Evolutionary conservation across 2,113 vertebrate species (phyloP), one percentile per base, ranked within the genome.

Genomic region (Mixornis gularis): DNA sequence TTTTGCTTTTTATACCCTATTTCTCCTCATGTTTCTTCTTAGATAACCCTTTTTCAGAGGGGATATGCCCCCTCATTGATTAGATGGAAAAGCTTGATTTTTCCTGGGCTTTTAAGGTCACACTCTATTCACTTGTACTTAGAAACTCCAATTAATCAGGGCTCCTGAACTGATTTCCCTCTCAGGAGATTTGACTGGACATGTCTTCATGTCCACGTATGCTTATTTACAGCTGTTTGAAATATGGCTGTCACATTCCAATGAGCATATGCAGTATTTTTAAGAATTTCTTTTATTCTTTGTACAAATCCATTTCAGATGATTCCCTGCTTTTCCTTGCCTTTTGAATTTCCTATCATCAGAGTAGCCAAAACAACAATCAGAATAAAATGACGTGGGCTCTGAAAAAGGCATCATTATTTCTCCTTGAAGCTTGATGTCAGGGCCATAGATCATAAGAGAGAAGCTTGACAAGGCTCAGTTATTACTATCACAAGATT

Each of bases 401-500:
- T 90, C 73, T 89, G 94, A 90, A 94, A 91, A 95, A 87, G 64
- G 95, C 81, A 17, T 96, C 94, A 80, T 96, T 93, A 97, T 95
- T 97, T 96, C 92, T 96, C 81, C 78, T 86, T 91, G 87, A 82
- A 94, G 72, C 32, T 2, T 62, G 32, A 36, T 95, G 96, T 97
- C 95, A 94, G 91, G 91, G 77, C 91, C 58, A 94, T 97, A 95
- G 91, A 96, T 97, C 93, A 96, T 89, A 86, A 89, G 32, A 46
- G 86, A 92, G 90, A 85, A 91, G 46, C 62, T 91, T 96, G 95
- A 95, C 96, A 97, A 92, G 94, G 72, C 85, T 93, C 80, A 91
- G 92, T 95, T 95, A 96, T 95, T 96, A 93, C 92, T 94, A 92
- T 94, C 91, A 79, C 71, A 96, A 95, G 95, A 95, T 97, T 95